Conservation (phyloP, 2,797 vertebrate genomes). For the Phataginus tetradactyla region DNA sequence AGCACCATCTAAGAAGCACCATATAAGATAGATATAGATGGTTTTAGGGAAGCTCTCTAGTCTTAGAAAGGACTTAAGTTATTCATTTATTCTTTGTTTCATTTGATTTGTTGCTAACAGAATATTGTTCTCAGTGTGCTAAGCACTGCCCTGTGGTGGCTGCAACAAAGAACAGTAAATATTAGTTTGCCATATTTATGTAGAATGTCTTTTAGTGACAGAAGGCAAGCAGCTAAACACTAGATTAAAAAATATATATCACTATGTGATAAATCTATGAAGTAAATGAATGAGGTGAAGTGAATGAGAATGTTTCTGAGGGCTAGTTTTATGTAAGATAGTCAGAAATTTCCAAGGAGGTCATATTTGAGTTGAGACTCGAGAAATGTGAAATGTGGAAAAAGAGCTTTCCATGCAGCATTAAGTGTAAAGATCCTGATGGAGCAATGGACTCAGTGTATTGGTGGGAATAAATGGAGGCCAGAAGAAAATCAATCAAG, state of each 20-base stretch:
- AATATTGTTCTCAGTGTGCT: background rate
- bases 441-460: background rate
- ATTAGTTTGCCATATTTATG: background rate
- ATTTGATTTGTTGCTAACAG: background rate
- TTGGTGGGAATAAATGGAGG: background rate
- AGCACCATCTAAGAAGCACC: background rate
- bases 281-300: background rate
- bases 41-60: background rate
- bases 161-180: background rate
- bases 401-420: background rate
- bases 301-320: background rate
- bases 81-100: background rate
- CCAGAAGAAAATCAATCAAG: background rate
- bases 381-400: background rate
- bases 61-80: background rate
- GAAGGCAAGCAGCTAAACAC: background rate
- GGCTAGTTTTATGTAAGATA: background rate
- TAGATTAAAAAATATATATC: background rate
- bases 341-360: background rate
- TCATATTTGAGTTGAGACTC: background rate
- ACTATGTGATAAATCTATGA: background rate
- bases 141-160: background rate
- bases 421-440: background rate
- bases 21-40: background rate
- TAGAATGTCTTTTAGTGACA: background rate